Percentiles rank a stretch among this genome's conserved stretches.
These are phyloP conservation scores for Solen grandis DNA, from an alignment of 1,140 invertebrate genomes.

Conservation along the genomic window DNA sequence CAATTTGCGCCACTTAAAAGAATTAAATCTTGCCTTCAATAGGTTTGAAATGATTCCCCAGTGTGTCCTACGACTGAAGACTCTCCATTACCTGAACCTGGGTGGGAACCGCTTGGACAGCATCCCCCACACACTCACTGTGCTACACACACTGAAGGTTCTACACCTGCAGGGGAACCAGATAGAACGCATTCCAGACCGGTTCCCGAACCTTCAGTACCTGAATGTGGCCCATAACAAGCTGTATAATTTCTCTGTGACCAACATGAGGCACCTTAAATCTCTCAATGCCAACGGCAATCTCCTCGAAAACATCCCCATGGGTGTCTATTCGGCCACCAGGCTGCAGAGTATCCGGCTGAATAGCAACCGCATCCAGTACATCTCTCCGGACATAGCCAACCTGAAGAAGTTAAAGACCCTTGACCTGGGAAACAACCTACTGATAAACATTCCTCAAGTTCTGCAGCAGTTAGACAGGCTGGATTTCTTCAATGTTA, in stretches of 20 bases:
- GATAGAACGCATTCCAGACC: constrained; percentile 65
- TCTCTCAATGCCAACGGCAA: constrained; percentile 74
- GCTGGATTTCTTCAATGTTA: constrained; percentile 73
- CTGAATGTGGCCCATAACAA: constrained; percentile 74
- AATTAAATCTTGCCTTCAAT: constrained; percentile 75
- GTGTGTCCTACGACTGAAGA: constrained; percentile 56
- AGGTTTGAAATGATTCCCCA: constrained; percentile 65
- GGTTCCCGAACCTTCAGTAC: constrained; percentile 68
- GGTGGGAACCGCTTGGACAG: constrained; percentile 69
- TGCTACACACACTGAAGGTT: constrained; percentile 66
- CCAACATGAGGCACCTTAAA: constrained; percentile 67
- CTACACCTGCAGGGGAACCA: constrained; percentile 73
- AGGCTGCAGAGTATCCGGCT: constrained; percentile 70
- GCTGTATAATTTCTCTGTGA: constrained; percentile 71
- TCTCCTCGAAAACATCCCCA: constrained; percentile 70
- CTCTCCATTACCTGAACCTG: constrained; percentile 71
- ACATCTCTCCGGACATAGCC: constrained; percentile 72
- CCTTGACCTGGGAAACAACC: constrained; percentile 75
- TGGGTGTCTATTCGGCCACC: constrained; percentile 67
- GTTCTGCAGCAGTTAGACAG: constrained; percentile 68
- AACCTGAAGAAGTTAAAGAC: constrained; percentile 70
- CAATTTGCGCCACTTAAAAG: constrained; percentile 66
- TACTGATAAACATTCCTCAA: constrained; percentile 69
- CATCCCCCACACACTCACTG: constrained; percentile 65
- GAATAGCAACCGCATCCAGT: constrained; percentile 69